Evolutionary conservation across 2,113 vertebrate genomes (phyloP).

Genomic region (Ictalurus furcatus): DNA sequence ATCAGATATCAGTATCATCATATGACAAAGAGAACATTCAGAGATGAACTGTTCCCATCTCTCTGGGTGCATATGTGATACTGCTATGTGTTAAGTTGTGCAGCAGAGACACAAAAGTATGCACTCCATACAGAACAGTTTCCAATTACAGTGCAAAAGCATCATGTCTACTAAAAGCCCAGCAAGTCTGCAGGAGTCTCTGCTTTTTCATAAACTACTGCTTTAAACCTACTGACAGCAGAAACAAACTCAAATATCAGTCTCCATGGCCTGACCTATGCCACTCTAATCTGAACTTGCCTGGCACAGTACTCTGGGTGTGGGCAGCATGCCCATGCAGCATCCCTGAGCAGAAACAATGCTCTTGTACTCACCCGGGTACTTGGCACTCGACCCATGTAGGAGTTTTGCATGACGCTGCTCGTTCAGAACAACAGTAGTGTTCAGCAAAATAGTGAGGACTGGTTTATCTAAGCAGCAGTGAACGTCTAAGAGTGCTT

Average conservation of each 20-base stretch:
- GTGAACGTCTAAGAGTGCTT: conserved; percentile 59
- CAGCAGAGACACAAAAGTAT: not conserved
- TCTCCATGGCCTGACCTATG: not conserved
- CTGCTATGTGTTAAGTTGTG: not conserved
- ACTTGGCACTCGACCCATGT: conserved; percentile 66
- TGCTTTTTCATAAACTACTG: not conserved
- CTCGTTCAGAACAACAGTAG: conserved; percentile 58
- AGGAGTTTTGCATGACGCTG: conserved; percentile 68
- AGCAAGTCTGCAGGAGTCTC: conserved; percentile 12
- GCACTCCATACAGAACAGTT: not conserved
- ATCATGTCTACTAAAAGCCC: not conserved
- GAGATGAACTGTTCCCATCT: not conserved
- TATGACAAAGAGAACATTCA: not conserved
- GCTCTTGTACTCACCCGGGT: conserved; percentile 73
- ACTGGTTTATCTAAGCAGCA: conserved; percentile 57
- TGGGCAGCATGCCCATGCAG: conserved; percentile 50
- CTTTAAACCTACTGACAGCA: conserved; percentile 18
- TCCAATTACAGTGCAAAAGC: too few relatives aligned
- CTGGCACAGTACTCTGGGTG: not conserved
- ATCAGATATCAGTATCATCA: not conserved
- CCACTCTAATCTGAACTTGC: not conserved
- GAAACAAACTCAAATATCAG: conserved; percentile 54
- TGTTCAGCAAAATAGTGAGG: conserved; percentile 17
- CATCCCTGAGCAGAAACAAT: conserved; percentile 15
- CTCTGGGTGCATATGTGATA: not conserved